Evolutionary conservation across 2,888 invertebrate genomes (phyloP), one percentile per base, ranked within the genome.

Genomic region (Melanostoma mellinum): DNA sequence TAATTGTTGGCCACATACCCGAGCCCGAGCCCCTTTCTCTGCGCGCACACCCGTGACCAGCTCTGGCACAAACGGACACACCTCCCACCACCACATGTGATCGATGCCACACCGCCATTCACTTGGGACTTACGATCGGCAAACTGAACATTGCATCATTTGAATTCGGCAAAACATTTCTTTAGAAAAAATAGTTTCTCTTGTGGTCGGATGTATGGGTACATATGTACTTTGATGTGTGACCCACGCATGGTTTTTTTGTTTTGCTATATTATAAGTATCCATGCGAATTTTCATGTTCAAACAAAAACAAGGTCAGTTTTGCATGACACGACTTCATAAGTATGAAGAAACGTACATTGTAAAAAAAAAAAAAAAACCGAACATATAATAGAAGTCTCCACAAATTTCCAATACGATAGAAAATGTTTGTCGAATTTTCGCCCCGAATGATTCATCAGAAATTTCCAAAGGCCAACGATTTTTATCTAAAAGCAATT

Each of bases 1-100:
- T 56, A 69, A 71, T 75, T 75, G 67, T 67, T 67, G 67, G 58
- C 63, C 20, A 20, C 20, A 1, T 20, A 20, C 20, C 20, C 20
- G 69, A 58, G 52, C 63, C 52, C 53, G 5, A 46, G 30, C 58
- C 52, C 30, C 56, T 30, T 38, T 36, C 10, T 10, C 50, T 56
- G 46, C 55, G 35, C 52, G 8, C 68, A 42, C 58, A 77, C 77
- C 77, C 73, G 78, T 74, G 69, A 78, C 69, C 48, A 69, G 40
- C 5, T 68, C n/a, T 53, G 40, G 58, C 50, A 48, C 61, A 35
- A 58, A 44, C 65, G 56, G 84, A 84, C 84, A 84, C 84, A 84
- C 84, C 84, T 79, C 84, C 78, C 79, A 79, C 84, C 74, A 71
- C 58, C 69, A 79, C 74, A 84, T 71, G 65, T 58, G 74, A 78